Evolutionary conservation across 2,113 vertebrate genomes (phyloP).

Genomic region (Gasterosteus nipponicus): DNA sequence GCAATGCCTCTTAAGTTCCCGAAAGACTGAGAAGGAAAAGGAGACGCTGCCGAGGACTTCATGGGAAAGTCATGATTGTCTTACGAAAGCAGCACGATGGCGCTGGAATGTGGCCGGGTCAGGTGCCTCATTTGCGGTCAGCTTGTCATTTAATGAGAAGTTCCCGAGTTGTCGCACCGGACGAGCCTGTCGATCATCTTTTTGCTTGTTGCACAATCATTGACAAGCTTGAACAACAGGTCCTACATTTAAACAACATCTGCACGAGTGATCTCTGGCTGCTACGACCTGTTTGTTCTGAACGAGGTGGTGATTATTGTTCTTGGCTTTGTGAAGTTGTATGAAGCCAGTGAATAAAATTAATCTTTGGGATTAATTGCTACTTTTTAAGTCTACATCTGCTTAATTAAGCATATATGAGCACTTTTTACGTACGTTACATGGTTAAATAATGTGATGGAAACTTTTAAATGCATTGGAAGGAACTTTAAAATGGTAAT

Average conservation of each 20-base stretch:
- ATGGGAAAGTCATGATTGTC: slow-evolving; percentile 32
- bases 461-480: not conserved
- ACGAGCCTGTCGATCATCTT: slow-evolving; percentile 79
- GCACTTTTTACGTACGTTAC: not conserved
- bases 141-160: slow-evolving; percentile 56
- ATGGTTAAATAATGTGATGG: not conserved
- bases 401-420: not conserved
- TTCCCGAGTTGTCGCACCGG: slow-evolving; percentile 66
- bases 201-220: slow-evolving; percentile 73
- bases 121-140: slow-evolving; percentile 44
- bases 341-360: not conserved
- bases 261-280: slow-evolving; percentile 21
- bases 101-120: slow-evolving; percentile 61
- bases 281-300: slow-evolving; percentile 60
- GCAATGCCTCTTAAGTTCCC: not conserved
- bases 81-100: slow-evolving; percentile 31
- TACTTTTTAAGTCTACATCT: not conserved
- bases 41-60: not conserved
- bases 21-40: slow-evolving; percentile 4
- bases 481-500: not conserved
- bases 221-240: slow-evolving; percentile 69
- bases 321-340: not conserved
- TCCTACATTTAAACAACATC: slow-evolving; percentile 51
- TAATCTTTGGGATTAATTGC: not conserved
- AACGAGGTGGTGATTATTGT: slow-evolving; percentile 52